Evolutionary conservation across 2,113 vertebrate genomes (phyloP).

Genomic region (Brienomyrus brachyistius): DNA sequence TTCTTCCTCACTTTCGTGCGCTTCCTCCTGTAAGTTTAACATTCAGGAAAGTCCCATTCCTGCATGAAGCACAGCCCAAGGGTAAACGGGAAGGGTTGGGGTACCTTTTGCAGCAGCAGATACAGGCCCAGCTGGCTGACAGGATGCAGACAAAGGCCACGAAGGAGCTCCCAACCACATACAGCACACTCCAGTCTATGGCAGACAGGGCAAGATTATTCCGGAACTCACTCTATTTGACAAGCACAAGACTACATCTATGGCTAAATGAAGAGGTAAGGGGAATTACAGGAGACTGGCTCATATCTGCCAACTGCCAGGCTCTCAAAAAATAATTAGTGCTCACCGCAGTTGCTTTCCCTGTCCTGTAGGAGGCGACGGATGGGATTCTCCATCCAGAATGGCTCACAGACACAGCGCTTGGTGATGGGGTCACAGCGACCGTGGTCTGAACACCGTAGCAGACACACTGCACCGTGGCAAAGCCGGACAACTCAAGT

Average conservation of each 20-base stretch:
- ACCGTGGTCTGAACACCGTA: conserved; percentile 75
- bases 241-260: background rate
- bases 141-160: conserved; percentile 57
- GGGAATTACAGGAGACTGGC: background rate
- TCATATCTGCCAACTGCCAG: background rate
- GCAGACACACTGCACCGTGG: conserved; percentile 66
- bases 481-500: background rate
- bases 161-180: conserved; percentile 63
- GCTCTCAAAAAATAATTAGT: background rate
- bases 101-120: conserved; percentile 84
- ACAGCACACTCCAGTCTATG: conserved; percentile 85
- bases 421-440: conserved; percentile 82
- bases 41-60: conserved; percentile 18
- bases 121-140: conserved; percentile 65
- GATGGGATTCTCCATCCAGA: conserved; percentile 84
- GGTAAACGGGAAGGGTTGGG: background rate
- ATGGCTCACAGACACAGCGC: conserved; percentile 74
- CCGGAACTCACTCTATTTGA: background rate
- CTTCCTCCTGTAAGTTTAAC: conserved; percentile 50
- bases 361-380: conserved; percentile 66
- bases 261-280: background rate
- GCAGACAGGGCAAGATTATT: background rate
- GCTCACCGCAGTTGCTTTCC: conserved; percentile 82
- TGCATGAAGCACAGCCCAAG: background rate
- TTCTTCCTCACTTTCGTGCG: conserved; percentile 77